Evolutionary conservation across 2,888 invertebrate species (phyloP).

Genomic region (Dicroscelio sp.): DNA sequence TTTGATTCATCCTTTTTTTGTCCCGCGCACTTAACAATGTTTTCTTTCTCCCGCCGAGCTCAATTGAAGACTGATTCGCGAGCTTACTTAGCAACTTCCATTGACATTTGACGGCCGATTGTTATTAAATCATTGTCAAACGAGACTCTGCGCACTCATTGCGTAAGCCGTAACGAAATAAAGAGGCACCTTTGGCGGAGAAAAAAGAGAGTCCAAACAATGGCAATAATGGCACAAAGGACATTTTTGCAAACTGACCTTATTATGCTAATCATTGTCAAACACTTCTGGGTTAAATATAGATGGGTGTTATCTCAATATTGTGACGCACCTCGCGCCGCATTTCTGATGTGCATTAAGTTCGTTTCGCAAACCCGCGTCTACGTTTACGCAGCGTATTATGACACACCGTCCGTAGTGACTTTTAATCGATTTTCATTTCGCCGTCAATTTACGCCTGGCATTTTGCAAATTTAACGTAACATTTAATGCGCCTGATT

Average conservation of each 20-base stretch:
- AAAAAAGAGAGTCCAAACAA: constrained; percentile 50
- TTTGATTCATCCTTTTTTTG: no score
- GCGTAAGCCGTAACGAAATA: constrained; percentile 39
- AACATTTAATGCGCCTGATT: constrained; percentile 55
- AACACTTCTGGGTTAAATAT: constrained; percentile 53
- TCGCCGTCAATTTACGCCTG: constrained; percentile 58
- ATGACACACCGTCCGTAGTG: constrained; percentile 60
- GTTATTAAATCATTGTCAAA: constrained; percentile 70
- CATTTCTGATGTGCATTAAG: constrained; percentile 51
- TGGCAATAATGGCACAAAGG: constrained; percentile 65
- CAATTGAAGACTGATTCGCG: background rate
- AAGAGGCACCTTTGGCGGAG: constrained; percentile 28
- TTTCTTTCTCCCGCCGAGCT: background rate
- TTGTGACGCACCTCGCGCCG: constrained; percentile 48
- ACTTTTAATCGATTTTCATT: constrained; percentile 66
- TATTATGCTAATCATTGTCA: constrained; percentile 72
- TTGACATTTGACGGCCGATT: constrained; percentile 63
- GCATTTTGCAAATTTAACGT: constrained; percentile 69
- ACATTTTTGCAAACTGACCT: constrained; percentile 57
- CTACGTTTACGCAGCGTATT: constrained; percentile 52
- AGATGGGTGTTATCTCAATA: constrained; percentile 58
- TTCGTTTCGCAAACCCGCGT: constrained; percentile 67
- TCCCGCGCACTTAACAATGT: no score
- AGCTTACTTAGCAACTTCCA: constrained; percentile 21
- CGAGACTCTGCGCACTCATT: constrained; percentile 51